A percentile compares a stretch with the other conserved stretches of the same genome.
Conservation (phyloP, 2,888 invertebrate species). For the Tenthredo amoena region DNA sequence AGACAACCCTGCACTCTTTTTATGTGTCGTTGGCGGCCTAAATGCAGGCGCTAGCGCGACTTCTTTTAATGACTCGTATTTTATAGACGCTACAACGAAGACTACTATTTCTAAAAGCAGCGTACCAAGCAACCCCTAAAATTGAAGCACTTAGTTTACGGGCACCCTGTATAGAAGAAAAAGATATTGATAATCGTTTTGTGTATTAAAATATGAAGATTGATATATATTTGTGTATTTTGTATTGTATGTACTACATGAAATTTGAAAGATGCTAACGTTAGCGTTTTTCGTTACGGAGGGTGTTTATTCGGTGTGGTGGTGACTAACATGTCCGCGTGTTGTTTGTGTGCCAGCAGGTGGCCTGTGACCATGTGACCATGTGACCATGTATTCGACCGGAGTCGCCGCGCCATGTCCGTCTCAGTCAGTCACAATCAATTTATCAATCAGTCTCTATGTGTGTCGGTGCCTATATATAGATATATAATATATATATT, state of each 20-base stretch:
- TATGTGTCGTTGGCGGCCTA: no score
- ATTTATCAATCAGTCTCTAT: constrained; percentile 68
- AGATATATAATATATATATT: constrained; percentile 6
- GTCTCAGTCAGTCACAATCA: constrained; percentile 73
- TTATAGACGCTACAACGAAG: no score
- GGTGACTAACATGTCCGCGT: constrained; percentile 78
- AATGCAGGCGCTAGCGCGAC: no score
- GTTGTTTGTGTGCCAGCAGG: constrained; percentile 79
- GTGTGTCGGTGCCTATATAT: constrained; percentile 71
- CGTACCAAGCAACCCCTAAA: no score
- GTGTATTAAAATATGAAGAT: not conserved
- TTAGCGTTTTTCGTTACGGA: not conserved
- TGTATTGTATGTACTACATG: not conserved
- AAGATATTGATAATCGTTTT: not conserved
- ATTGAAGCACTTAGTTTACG: no score
- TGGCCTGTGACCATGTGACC: constrained; percentile 79
- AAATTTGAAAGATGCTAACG: constrained; percentile 29
- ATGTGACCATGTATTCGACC: constrained; percentile 75
- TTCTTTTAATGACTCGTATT: no score
- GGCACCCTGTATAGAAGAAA: not conserved
- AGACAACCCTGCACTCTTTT: no score
- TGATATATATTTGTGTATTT: not conserved
- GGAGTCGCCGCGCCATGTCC: constrained; percentile 78
- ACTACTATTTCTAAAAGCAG: no score
- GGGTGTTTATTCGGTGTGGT: constrained; percentile 72